These are phyloP conservation scores for Laticauda laticaudata DNA, from an alignment of 2,113 vertebrate genomes.

Conservation along the genomic window DNA sequence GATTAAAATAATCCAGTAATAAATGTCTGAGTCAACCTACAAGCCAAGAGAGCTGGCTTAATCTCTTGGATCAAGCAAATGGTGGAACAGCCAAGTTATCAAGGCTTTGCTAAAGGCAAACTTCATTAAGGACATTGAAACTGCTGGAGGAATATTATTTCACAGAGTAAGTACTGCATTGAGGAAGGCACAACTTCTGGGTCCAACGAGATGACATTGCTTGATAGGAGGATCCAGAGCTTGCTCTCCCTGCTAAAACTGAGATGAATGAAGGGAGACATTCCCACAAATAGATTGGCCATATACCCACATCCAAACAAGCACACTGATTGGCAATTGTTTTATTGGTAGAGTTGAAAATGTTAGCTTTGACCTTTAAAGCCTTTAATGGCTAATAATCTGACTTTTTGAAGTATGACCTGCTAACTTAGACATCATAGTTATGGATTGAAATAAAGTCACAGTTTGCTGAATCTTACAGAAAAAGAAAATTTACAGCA, in stretches of 20 bases:
- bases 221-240: not conserved
- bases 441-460: not conserved
- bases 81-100: not conserved
- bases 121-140: not conserved
- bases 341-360: not conserved
- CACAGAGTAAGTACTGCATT: not conserved
- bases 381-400: not conserved
- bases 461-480: not conserved
- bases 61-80: not conserved
- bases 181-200: not conserved
- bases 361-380: not conserved
- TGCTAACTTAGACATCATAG: not conserved
- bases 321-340: not conserved
- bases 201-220: not conserved
- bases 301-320: not conserved
- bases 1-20: not conserved
- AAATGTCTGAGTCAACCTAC: not conserved
- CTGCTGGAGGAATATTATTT: not conserved
- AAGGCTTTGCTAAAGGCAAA: not conserved
- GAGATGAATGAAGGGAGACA: not conserved
- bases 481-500: not conserved
- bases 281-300: not conserved
- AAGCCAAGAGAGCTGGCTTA: not conserved
- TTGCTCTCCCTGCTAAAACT: not conserved
- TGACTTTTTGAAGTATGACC: not conserved